Evolutionary conservation across 1,140 invertebrate genomes (phyloP).

Genomic region (Sminthurides bifidus): DNA sequence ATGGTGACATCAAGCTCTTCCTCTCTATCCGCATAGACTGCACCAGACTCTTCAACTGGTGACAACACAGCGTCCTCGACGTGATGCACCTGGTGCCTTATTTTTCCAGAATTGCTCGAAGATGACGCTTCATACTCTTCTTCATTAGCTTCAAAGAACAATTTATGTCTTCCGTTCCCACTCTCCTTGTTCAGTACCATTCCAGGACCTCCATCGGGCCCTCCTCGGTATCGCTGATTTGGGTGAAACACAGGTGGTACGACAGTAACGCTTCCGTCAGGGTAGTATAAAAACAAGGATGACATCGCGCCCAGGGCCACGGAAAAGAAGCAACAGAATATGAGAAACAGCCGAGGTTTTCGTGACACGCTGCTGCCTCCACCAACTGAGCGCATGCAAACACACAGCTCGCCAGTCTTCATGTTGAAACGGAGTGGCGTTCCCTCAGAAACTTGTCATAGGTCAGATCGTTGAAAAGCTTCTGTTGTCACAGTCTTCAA

Average conservation of each 20-base stretch:
- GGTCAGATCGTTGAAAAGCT: no score
- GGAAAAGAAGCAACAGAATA: slow-evolving; percentile 24
- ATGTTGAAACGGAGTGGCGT: no score
- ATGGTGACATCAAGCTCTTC: no score
- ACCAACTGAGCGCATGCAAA: no score
- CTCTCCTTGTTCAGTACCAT: background rate
- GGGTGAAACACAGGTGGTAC: background rate
- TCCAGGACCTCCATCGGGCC: no score
- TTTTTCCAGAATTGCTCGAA: slow-evolving; percentile 6
- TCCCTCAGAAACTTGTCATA: no score
- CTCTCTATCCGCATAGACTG: background rate
- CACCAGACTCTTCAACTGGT: background rate
- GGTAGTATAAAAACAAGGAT: slow-evolving; percentile 25
- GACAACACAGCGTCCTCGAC: no score
- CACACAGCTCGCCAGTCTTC: no score
- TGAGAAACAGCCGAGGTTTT: slow-evolving; percentile 24
- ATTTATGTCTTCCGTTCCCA: background rate
- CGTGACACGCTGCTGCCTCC: no score
- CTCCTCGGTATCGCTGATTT: background rate
- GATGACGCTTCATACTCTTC: background rate
- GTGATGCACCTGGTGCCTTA: slow-evolving; percentile 12
- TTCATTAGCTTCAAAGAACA: background rate
- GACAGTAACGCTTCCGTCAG: slow-evolving; percentile 11
- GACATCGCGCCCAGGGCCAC: slow-evolving; percentile 20
- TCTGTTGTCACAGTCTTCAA: no score